Evolutionary conservation across 2,113 vertebrate genomes (phyloP), one percentile per base, ranked within the genome.

Genomic region (Henicopernis longicauda): DNA sequence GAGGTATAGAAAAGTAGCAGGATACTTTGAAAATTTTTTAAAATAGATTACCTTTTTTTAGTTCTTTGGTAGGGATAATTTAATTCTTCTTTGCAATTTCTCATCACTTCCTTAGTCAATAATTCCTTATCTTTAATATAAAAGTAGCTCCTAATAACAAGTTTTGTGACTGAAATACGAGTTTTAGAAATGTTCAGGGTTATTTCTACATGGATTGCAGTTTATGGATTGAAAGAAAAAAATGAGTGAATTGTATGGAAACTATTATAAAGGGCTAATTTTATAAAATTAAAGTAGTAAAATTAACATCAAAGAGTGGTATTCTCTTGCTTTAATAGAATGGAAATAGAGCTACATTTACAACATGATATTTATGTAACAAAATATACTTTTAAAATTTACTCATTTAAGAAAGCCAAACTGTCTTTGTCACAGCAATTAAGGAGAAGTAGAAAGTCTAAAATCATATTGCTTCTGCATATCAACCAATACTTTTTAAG

Each of bases 121-220:
- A 83, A 95, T 91, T 95, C 80, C 90, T 86, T 95, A 62, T 93
- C 70, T 86, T 95, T 88, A 96, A 90, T 90, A 87, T 2, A 22
- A 89, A 91, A 93, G 79, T 58, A 94, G 58, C 10, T 93, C 42
- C 49, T 89, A 90, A 80, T 79, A 85, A 34, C 23, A 95, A 70
- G 38, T 71, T 65, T 58, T 91, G 7, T 47, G 63, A 45, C 63
- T 88, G 66, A 84, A 96, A 81, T 71, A 71, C 0, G 22, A 94
- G 12, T 83, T 82, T 91, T 70, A 82, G 54, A 89, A 90, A 74
- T 82, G 29, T 63, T 95, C 45, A 78, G n/a, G 38, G 29, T 77
- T 81, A 57, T 82, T 95, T 63, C 45, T 57, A 72, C 29, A 54
- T 0, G 11, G 47, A 79, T 49, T 66, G 8, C 15, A 50, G 49